Evolutionary conservation across 2,888 invertebrate species (phyloP).

Genomic region (Cyclophora albipunctata): DNA sequence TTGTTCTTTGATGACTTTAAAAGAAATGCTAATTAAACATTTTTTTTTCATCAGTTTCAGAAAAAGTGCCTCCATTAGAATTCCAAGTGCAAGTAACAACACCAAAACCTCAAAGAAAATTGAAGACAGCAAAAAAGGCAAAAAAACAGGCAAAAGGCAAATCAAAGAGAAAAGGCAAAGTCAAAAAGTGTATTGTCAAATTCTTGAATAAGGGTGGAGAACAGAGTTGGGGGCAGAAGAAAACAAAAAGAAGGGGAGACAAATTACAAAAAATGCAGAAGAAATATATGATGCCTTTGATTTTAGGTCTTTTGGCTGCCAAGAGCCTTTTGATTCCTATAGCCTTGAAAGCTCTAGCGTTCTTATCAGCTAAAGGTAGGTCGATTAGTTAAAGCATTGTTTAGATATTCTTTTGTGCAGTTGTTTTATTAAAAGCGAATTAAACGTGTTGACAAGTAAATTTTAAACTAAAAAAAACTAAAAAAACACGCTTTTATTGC

Average conservation of each 20-base stretch:
- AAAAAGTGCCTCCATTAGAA: slow-evolving; percentile 10
- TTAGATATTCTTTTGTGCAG: too few relatives aligned
- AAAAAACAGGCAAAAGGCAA: slow-evolving; percentile 26
- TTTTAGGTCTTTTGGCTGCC: slow-evolving; percentile 78
- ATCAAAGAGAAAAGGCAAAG: slow-evolving; percentile 36
- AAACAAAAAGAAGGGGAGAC: slow-evolving; percentile 24
- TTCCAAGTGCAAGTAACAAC: slow-evolving; percentile 14
- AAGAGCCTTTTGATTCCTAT: slow-evolving; percentile 81
- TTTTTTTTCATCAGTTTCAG: slow-evolving; percentile 13
- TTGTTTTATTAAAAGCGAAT: too few relatives aligned
- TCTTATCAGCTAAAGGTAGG: slow-evolving; percentile 77
- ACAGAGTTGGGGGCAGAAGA: slow-evolving; percentile 14
- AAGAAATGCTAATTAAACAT: too few relatives aligned
- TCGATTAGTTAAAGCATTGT: neutral
- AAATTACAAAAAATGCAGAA: slow-evolving; percentile 48
- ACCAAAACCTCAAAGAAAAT: slow-evolving; percentile 8
- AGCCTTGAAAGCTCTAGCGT: slow-evolving; percentile 79
- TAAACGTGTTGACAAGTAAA: too few relatives aligned
- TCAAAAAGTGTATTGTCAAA: slow-evolving; percentile 55
- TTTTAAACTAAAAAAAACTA: too few relatives aligned
- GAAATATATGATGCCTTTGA: slow-evolving; percentile 76
- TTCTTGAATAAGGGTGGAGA: slow-evolving; percentile 35
- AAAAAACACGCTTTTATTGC: too few relatives aligned
- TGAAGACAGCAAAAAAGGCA: slow-evolving; percentile 13
- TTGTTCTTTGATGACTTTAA: too few relatives aligned